Conservation (phyloP, 2,888 invertebrate genomes). For the Oxyteleia sp. region DNA sequence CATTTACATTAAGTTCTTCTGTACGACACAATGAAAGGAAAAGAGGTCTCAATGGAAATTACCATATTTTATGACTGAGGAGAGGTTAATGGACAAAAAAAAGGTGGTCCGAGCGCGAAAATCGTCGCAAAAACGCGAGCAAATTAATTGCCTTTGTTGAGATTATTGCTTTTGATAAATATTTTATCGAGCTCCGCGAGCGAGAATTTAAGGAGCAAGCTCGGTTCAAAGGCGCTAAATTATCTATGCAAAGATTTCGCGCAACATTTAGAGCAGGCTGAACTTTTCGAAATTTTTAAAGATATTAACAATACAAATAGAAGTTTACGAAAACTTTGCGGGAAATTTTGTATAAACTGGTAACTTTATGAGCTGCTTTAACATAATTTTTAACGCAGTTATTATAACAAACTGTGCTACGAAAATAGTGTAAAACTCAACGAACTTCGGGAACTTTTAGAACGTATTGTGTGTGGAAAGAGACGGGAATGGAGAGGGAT, state of each 20-base stretch:
- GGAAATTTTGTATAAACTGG: conserved; percentile 23
- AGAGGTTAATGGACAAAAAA: conserved; percentile 41
- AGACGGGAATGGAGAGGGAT: too few relatives aligned
- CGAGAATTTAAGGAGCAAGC: neutral
- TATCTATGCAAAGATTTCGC: conserved; percentile 17
- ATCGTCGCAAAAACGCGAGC: conserved; percentile 10
- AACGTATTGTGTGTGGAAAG: conserved; percentile 9
- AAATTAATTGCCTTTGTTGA: conserved; percentile 27
- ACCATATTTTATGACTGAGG: conserved; percentile 55
- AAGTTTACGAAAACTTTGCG: conserved; percentile 20
- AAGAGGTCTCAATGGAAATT: conserved; percentile 48
- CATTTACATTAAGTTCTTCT: conserved; percentile 54
- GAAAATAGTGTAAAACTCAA: conserved; percentile 41
- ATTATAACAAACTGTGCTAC: conserved; percentile 34
- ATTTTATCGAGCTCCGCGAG: neutral
- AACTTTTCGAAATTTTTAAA: conserved; percentile 17
- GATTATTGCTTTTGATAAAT: conserved; percentile 27
- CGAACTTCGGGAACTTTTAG: conserved; percentile 15
- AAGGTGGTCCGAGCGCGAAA: conserved; percentile 8
- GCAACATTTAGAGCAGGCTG: conserved; percentile 11
- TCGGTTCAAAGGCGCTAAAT: conserved; percentile 21
- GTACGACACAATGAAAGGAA: conserved; percentile 49
- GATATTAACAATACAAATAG: conserved; percentile 43
- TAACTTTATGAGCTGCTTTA: conserved; percentile 46
- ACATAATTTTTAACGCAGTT: conserved; percentile 45